These are phyloP conservation scores for Rhynchophorus ferrugineus DNA, from an alignment of 1,140 invertebrate species.

Conservation along the genomic window DNA sequence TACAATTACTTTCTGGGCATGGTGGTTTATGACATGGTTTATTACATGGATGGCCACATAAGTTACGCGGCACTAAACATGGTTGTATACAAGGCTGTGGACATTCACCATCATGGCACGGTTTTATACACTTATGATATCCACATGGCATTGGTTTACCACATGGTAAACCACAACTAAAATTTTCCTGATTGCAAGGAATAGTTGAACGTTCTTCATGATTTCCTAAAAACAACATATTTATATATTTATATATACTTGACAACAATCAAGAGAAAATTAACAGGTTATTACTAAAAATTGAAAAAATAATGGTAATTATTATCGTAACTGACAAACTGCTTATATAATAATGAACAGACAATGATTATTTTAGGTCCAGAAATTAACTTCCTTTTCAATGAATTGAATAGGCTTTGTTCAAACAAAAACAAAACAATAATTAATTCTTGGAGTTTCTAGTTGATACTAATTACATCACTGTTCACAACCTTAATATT, in stretches of 20 bases:
- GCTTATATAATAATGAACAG: no score
- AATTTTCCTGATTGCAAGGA: slow-evolving; percentile 77
- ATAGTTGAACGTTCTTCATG: slow-evolving; percentile 86
- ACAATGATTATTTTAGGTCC: no score
- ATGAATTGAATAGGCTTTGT: no score
- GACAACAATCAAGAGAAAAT: no score
- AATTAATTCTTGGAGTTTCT: no score
- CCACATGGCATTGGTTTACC: slow-evolving; percentile 60
- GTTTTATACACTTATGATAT: slow-evolving; percentile 45
- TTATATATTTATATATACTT: not conserved
- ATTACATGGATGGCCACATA: slow-evolving; percentile 77
- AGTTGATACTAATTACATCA: no score
- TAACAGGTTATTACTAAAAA: not conserved
- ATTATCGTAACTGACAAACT: not conserved
- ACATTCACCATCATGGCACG: slow-evolving; percentile 59
- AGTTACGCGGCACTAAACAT: slow-evolving; percentile 57
- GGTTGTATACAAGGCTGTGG: slow-evolving; percentile 64
- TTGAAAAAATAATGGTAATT: not conserved
- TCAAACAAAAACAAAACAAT: no score
- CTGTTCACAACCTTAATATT: no score
- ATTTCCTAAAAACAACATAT: slow-evolving; percentile 68
- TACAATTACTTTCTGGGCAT: slow-evolving; percentile 64
- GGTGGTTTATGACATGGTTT: slow-evolving; percentile 66
- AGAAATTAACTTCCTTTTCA: no score
- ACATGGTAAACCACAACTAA: slow-evolving; percentile 86